phyloP scores from a whole-genome alignment of 2,888 invertebrate species.

The Polydrusus pterygomalis region DNA sequence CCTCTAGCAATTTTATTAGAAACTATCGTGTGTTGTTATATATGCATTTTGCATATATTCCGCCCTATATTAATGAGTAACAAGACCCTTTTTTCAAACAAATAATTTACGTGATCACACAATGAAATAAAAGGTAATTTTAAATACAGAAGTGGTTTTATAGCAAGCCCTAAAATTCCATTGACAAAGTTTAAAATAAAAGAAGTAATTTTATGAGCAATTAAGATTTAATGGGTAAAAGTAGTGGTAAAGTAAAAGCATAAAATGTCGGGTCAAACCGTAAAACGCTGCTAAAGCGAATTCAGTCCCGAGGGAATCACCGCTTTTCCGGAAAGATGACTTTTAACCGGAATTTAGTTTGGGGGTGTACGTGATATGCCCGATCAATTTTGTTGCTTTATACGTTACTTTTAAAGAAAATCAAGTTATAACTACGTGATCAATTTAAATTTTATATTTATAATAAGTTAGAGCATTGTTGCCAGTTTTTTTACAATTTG shows the following conservation, averaged over 20 bases:
- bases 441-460: neutral
- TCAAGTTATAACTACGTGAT: neutral
- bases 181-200: conserved; percentile 4
- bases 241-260: conserved; percentile 35
- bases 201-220: conserved; percentile 13
- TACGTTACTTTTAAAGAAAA: conserved; percentile 1
- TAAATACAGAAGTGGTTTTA: neutral
- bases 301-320: conserved; percentile 19
- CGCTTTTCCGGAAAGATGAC: conserved; percentile 29
- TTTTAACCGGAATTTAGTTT: conserved; percentile 30
- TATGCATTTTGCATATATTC: too few relatives aligned
- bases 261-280: conserved; percentile 27
- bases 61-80: too few relatives aligned
- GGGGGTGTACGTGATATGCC: conserved; percentile 15
- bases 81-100: too few relatives aligned
- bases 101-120: too few relatives aligned
- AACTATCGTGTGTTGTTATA: too few relatives aligned
- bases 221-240: conserved; percentile 35
- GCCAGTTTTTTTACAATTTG: too few relatives aligned
- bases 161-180: neutral
- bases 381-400: conserved; percentile 5
- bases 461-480: too few relatives aligned
- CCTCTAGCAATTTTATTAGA: too few relatives aligned
- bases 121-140: neutral
- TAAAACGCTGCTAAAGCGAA: conserved; percentile 35